These are phyloP conservation scores for Peromyscus polionotus DNA, from an alignment of 2,113 vertebrate species.

Conservation along the genomic window DNA sequence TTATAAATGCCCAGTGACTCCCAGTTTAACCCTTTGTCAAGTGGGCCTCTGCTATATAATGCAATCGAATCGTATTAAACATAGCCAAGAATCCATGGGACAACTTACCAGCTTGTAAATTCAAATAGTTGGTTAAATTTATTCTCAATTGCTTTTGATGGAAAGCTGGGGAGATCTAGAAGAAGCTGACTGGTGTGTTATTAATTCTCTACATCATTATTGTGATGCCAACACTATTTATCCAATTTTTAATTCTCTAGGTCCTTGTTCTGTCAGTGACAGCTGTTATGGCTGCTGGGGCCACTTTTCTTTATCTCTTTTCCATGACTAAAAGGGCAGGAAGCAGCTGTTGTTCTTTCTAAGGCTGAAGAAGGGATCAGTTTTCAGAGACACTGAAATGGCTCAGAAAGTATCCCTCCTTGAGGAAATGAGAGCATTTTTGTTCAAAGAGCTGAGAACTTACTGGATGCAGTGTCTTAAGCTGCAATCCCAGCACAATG, in stretches of 20 bases:
- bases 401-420: neutral
- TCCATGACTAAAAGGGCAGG: conserved; percentile 29
- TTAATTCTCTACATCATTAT: conserved; percentile 48
- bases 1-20: conserved; percentile 27
- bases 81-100: conserved; percentile 49
- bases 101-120: conserved; percentile 20
- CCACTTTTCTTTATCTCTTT: neutral
- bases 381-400: neutral
- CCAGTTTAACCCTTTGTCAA: conserved; percentile 40
- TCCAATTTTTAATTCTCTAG: neutral
- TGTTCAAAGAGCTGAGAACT: neutral
- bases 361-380: neutral
- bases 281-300: neutral
- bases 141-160: conserved; percentile 22
- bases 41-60: neutral
- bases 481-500: neutral
- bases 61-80: conserved; percentile 43
- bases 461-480: neutral
- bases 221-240: conserved; percentile 28
- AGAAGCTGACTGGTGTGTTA: neutral
- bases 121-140: conserved; percentile 56
- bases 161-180: neutral
- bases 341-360: neutral
- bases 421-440: neutral
- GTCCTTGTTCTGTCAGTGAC: neutral